phyloP scores from a whole-genome alignment of 2,113 vertebrate genomes.

The Piliocolobus tephrosceles region DNA sequence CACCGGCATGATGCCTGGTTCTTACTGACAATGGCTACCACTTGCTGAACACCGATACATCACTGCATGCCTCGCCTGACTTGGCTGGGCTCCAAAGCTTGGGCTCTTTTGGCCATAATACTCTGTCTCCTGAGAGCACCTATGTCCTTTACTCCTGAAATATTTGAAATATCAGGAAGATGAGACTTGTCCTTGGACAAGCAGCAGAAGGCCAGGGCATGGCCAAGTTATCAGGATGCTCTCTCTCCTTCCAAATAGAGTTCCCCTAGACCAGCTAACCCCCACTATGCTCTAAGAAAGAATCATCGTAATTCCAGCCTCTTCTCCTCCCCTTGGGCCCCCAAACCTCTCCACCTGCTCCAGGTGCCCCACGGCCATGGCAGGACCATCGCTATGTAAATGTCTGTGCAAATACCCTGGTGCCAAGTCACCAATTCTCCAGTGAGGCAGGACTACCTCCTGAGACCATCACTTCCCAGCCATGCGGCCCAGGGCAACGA shows the following conservation, averaged over 20 bases:
- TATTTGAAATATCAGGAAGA: not conserved
- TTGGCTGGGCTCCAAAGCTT: not conserved
- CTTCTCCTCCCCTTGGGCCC: not conserved
- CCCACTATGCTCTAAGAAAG: not conserved
- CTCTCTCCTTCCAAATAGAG: not conserved
- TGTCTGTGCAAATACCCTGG: conserved; percentile 60
- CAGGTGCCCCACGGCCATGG: not conserved
- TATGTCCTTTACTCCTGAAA: not conserved
- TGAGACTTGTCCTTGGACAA: not conserved
- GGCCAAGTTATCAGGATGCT: not conserved
- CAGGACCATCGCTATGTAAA: conserved; percentile 58
- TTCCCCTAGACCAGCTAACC: not conserved
- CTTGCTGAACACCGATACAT: not conserved
- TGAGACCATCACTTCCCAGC: not conserved
- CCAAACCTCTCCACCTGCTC: not conserved
- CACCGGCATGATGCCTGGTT: not conserved
- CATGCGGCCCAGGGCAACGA: conserved; percentile 15
- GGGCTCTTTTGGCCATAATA: not conserved
- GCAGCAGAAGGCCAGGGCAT: not conserved
- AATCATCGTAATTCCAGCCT: not conserved
- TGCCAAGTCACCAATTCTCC: not conserved
- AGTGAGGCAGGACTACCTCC: not conserved
- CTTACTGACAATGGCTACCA: fast-evolving
- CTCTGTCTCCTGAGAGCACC: not conserved
- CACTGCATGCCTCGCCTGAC: fast-evolving